phyloP scores from a whole-genome alignment of 1,140 invertebrate species.

The Spodoptera litura region DNA sequence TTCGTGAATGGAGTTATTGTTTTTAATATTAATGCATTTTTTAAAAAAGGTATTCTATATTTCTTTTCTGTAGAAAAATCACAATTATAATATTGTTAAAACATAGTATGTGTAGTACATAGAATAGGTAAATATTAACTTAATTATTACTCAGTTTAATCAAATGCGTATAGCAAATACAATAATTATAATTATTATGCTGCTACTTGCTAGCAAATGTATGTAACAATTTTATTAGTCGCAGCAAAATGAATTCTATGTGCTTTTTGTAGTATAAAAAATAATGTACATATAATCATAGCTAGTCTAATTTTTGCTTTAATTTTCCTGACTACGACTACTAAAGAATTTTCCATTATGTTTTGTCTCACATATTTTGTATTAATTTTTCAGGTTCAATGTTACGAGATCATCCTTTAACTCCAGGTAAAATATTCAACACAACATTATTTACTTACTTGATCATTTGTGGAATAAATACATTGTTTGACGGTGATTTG shows the following conservation, averaged over 20 bases:
- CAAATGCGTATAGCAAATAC: too few species aligned
- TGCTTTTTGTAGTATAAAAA: background rate
- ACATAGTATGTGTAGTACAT: too few species aligned
- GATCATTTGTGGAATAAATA: too few species aligned
- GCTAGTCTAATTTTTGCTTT: background rate
- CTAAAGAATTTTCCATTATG: background rate
- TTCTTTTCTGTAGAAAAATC: too few species aligned
- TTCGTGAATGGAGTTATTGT: too few species aligned
- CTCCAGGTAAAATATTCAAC: slow-evolving; percentile 67
- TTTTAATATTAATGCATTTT: too few species aligned
- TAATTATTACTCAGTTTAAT: too few species aligned
- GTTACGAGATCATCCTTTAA: slow-evolving; percentile 82
- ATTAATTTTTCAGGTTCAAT: slow-evolving; percentile 74
- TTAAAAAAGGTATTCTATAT: too few species aligned
- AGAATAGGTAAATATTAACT: too few species aligned
- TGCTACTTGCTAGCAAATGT: too few species aligned
- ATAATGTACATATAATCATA: background rate
- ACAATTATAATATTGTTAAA: too few species aligned
- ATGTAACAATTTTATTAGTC: background rate
- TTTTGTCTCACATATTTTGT: background rate
- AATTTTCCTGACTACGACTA: background rate
- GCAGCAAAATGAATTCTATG: background rate
- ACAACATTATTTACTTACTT: background rate
- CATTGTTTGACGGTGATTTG: background rate
- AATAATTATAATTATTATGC: too few species aligned